A percentile compares a stretch with the other conserved stretches of the same genome.
These are phyloP conservation scores for Charadrius vociferus DNA, from an alignment of 2,113 vertebrate genomes.

Conservation along the genomic window DNA sequence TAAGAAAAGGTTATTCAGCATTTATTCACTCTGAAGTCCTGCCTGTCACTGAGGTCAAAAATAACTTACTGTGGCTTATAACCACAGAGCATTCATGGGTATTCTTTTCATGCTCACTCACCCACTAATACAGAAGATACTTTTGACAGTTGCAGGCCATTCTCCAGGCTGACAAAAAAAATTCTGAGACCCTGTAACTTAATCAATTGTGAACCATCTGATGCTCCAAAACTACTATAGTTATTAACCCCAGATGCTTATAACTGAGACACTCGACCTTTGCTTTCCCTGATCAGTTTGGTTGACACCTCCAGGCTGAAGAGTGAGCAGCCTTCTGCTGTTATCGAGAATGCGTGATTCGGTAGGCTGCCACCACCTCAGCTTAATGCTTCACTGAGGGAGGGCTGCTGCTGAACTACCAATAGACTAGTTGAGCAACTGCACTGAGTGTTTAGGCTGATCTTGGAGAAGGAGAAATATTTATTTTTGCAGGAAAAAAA, in stretches of 20 bases:
- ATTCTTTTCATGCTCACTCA: background rate
- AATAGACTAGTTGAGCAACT: background rate
- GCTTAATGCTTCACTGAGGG: background rate
- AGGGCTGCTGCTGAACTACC: background rate
- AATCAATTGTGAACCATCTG: background rate
- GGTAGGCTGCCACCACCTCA: background rate
- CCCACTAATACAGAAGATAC: background rate
- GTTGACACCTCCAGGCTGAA: background rate
- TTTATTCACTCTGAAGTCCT: background rate
- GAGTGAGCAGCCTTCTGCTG: background rate
- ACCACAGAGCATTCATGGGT: background rate
- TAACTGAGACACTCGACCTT: background rate
- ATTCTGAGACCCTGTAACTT: background rate
- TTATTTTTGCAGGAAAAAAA: background rate
- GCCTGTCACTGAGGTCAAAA: background rate
- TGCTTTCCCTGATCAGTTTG: background rate
- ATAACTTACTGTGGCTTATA: background rate
- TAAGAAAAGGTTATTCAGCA: background rate
- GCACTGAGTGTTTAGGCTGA: background rate
- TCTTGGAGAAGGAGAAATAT: background rate
- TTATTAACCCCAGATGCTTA: background rate
- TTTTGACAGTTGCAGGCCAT: background rate
- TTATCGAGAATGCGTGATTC: accelerated
- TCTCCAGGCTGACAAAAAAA: background rate
- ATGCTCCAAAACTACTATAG: background rate